Conservation (phyloP, 1,140 invertebrate genomes). For the Nixonia krombeini region DNA sequence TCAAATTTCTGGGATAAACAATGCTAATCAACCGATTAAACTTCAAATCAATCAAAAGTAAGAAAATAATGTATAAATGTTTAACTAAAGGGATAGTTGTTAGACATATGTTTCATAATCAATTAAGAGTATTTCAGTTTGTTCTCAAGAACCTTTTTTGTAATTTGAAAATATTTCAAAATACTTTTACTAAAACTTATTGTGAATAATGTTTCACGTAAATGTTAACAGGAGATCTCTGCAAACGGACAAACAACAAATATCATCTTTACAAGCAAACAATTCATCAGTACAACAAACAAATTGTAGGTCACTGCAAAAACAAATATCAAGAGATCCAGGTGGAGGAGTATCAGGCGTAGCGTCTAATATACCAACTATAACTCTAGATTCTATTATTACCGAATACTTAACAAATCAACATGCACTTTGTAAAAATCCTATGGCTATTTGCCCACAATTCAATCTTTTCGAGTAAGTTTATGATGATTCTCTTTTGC, state of each 20-base stretch:
- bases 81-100: too few species aligned
- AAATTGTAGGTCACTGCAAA: slow-evolving; percentile 76
- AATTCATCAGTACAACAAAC: slow-evolving; percentile 22
- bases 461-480: slow-evolving; percentile 88
- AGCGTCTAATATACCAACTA: slow-evolving; percentile 63
- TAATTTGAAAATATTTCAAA: too few species aligned
- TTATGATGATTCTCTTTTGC: too few species aligned
- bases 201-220: too few species aligned
- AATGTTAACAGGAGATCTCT: slow-evolving; percentile 48
- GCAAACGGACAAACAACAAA: slow-evolving; percentile 54
- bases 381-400: slow-evolving; percentile 92
- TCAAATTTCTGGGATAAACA: slow-evolving; percentile 53
- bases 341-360: slow-evolving; percentile 54
- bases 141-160: too few species aligned
- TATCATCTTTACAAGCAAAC: slow-evolving; percentile 35
- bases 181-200: too few species aligned
- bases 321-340: slow-evolving; percentile 74
- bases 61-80: slow-evolving; percentile 4
- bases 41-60: slow-evolving; percentile 66
- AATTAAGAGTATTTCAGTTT: too few species aligned
- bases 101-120: too few species aligned
- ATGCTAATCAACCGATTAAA: slow-evolving; percentile 62
- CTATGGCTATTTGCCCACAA: slow-evolving; percentile 91
- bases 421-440: slow-evolving; percentile 93
- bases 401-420: slow-evolving; percentile 97